Base-by-base conservation (phyloP, 2,888 invertebrate genomes). In the Beris chalybata region DNA sequence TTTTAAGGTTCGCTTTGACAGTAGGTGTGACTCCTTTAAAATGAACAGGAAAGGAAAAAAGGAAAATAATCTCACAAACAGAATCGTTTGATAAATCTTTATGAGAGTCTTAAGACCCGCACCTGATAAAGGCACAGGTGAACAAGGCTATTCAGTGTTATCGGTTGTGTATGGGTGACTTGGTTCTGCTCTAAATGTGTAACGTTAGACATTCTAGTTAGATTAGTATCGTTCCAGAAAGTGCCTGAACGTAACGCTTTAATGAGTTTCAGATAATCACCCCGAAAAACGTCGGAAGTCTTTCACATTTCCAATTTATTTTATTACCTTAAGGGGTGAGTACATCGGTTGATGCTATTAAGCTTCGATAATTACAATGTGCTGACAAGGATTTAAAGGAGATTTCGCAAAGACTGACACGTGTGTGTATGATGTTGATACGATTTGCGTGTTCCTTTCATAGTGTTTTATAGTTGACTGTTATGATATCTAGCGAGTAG, bases 31-130 rank as follows among this genome's bases (percentile, higher is more conserved):
- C 5, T n/a, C 48, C 48, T 48, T 48, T n/a, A 48, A 48, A 15
- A 48, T 13, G 15, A 50, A 50, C 9, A 61, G 52, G 13, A 30
- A 32, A 4, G 6, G 38, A 61, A 13, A 30, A 38, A 61, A 38
- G 6, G 50, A 9, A 38, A 38, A 32, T 31, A 38, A 22, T 32
- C 32, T 15, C 32, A 52, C 50, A 38, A 7, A 38, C 52, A 13
- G 38, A 61, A 61, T 52, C 52, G 50, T 61, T 61, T 52, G 61
- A 61, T 61, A 15, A 50, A 38, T 38, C 32, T 61, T 61, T 61
- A 61, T 61, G 61, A 52, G 47, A 11, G 47, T 13, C 15, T 22
- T 22, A 52, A 22, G 13, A 11, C 7, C 15, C 22, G 22, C 22
- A 52, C 22, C 29, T 53, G 22, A 7, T 9, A n/a, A 53, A 30